These are phyloP conservation scores for Venustoraphidia nigricollis DNA, from an alignment of 2,888 invertebrate species.

Conservation along the genomic window DNA sequence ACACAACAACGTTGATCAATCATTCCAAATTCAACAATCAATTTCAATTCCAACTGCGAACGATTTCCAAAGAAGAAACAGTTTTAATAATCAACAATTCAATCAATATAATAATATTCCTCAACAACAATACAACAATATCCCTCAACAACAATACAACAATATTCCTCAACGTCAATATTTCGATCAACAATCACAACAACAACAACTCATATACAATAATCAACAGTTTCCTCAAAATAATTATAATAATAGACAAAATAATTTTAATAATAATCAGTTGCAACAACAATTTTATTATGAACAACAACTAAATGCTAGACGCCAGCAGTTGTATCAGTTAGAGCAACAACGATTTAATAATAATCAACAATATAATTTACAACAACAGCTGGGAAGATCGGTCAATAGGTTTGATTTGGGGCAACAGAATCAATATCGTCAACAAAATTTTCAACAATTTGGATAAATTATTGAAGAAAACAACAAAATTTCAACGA, in stretches of 20 bases:
- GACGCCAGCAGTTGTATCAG: conserved; percentile 4
- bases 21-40: conserved; percentile 6
- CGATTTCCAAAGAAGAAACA: conserved; percentile 1
- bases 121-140: conserved; percentile 11
- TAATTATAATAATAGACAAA: background rate
- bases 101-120: conserved; percentile 14
- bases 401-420: conserved; percentile 22
- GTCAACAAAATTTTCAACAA: background rate
- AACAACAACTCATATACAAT: background rate
- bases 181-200: background rate
- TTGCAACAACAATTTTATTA: conserved; percentile 2
- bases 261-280: conserved; percentile 1
- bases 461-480: background rate
- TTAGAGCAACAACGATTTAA: conserved; percentile 4
- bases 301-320: conserved; percentile 4
- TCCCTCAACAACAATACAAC: conserved; percentile 11
- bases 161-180: conserved; percentile 11
- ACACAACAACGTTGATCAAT: conserved; percentile 6
- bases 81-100: conserved; percentile 8
- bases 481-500: no score
- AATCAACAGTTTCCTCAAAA: background rate
- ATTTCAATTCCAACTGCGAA: conserved; percentile 7
- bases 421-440: conserved; percentile 6
- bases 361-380: conserved; percentile 1
- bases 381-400: conserved; percentile 16